A percentile compares a stretch with the other conserved stretches of the same genome.
Evolutionary conservation across 2,888 invertebrate species (phyloP).

Genomic region (Parnassius apollo): DNA sequence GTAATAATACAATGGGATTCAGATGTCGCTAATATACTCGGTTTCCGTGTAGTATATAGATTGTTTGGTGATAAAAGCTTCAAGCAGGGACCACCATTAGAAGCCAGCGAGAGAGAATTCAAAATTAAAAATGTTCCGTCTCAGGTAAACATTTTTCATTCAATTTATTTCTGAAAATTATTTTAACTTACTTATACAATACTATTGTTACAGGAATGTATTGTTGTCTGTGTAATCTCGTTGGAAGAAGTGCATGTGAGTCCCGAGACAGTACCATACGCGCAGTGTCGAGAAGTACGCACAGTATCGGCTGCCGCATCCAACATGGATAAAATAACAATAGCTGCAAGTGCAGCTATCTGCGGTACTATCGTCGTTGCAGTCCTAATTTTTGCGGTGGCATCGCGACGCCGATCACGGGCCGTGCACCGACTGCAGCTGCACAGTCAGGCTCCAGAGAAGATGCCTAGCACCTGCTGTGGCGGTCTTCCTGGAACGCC

Average conservation of each 20-base stretch:
- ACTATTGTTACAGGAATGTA: conserved; percentile 86
- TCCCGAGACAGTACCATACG: conserved; percentile 91
- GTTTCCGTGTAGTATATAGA: conserved; percentile 93
- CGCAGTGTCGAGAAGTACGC: conserved; percentile 93
- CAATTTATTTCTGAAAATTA: conserved; percentile 4
- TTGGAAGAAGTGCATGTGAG: conserved; percentile 93
- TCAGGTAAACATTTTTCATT: conserved; percentile 79
- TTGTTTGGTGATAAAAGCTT: conserved; percentile 94
- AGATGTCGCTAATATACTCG: conserved; percentile 92
- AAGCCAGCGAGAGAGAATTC: conserved; percentile 94
- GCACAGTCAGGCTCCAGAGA: conserved; percentile 85
- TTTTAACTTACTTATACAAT: conserved; percentile 30
- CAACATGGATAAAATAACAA: conserved; percentile 97
- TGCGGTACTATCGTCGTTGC: conserved; percentile 95
- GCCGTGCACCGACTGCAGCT: conserved; percentile 84
- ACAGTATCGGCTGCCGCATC: conserved; percentile 91
- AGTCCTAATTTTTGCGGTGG: conserved; percentile 93
- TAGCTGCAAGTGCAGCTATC: conserved; percentile 95
- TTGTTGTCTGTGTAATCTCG: conserved; percentile 95
- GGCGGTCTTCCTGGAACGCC: conserved; percentile 86
- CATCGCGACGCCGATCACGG: conserved; percentile 88
- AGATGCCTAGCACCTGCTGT: conserved; percentile 90
- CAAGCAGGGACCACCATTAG: conserved; percentile 93
- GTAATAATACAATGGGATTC: conserved; percentile 96
- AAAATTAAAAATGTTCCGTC: conserved; percentile 96